Percentiles rank a stretch among this genome's conserved stretches.
phyloP scores from a whole-genome alignment of 2,113 vertebrate species.

The Actenoides hombroni region DNA sequence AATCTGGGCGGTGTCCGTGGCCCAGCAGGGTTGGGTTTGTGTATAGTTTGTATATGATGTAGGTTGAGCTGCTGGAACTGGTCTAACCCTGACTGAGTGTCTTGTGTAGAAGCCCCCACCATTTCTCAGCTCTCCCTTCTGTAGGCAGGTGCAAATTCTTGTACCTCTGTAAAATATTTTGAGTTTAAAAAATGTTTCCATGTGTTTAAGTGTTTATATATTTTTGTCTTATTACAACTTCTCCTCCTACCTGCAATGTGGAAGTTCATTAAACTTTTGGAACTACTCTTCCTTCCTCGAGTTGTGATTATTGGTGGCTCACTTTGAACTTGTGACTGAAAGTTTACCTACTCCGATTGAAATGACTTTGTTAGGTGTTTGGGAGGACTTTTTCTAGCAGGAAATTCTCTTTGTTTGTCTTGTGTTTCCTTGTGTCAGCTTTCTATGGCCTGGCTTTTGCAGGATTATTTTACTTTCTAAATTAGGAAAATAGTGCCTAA shows the following conservation, averaged over 20 bases:
- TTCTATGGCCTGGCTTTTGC: background rate
- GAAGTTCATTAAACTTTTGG: conserved; percentile 43
- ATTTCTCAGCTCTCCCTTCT: background rate
- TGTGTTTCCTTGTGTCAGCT: background rate
- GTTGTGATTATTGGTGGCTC: background rate
- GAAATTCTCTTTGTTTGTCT: background rate
- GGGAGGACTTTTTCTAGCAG: fast-evolving
- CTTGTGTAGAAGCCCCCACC: background rate
- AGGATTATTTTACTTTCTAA: background rate
- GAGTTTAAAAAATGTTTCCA: background rate
- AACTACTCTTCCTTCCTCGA: background rate
- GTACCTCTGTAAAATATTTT: conserved; percentile 17
- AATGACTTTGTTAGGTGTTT: background rate
- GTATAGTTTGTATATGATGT: background rate
- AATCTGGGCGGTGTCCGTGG: too few species aligned
- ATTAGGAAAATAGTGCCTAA: background rate
- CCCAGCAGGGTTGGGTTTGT: background rate
- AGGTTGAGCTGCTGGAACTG: background rate
- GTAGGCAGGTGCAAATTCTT: background rate
- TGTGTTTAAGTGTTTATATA: background rate
- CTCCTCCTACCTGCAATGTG: background rate
- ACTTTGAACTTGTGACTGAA: background rate
- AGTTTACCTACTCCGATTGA: background rate
- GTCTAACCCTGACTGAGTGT: too few species aligned
- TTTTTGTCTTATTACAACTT: background rate